A percentile compares a stretch with the other conserved stretches of the same genome.
Conservation (phyloP, 2,888 invertebrate genomes). For the Odontothrips loti region DNA sequence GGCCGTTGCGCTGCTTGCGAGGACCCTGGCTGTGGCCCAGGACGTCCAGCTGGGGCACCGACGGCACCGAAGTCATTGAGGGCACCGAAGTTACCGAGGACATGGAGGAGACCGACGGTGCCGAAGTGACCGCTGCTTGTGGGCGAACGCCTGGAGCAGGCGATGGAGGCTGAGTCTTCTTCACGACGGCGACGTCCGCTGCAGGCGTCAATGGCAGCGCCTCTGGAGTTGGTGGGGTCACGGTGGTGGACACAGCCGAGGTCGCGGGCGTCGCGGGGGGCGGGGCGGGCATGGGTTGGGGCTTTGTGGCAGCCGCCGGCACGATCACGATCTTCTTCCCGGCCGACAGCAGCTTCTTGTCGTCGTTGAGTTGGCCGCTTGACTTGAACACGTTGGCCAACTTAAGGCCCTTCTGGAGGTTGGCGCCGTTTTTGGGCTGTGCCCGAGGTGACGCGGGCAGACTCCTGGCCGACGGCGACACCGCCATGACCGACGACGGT, state of each 20-base stretch:
- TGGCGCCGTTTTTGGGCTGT: background rate
- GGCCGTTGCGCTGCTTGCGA: background rate
- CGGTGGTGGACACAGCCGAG: too few relatives aligned
- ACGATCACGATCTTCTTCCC: conserved; percentile 14
- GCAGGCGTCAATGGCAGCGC: background rate
- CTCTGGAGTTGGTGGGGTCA: too few relatives aligned
- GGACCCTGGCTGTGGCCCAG: background rate
- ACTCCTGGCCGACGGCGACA: background rate
- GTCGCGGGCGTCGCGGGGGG: too few relatives aligned
- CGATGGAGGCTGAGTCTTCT: background rate
- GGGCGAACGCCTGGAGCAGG: too few relatives aligned
- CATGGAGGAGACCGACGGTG: background rate
- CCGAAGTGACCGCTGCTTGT: background rate
- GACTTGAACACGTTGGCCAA: background rate
- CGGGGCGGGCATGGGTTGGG: too few relatives aligned
- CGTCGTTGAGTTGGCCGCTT: background rate
- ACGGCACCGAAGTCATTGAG: background rate
- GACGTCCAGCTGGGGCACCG: background rate
- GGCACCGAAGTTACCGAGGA: background rate
- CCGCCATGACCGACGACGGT: background rate
- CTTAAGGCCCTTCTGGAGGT: background rate
- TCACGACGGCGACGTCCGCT: background rate
- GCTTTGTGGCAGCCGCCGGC: background rate
- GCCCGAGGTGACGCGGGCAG: conserved; percentile 4
- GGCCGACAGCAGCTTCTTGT: background rate